Percentiles rank a stretch among this genome's conserved stretches.
phyloP scores from a whole-genome alignment of 92 coral and sea anemone genomes.

The Porites cylindrica region DNA sequence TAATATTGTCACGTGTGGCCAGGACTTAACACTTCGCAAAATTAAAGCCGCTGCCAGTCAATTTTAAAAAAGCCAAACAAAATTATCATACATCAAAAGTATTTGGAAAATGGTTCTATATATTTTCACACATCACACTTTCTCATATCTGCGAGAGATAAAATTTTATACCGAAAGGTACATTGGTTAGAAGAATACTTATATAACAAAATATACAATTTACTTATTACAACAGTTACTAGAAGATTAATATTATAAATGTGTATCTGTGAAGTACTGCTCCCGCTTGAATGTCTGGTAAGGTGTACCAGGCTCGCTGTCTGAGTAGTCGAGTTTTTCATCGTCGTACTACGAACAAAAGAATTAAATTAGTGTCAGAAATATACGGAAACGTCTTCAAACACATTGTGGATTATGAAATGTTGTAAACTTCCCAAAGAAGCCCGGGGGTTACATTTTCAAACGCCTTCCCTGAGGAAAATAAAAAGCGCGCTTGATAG shows the following conservation, averaged over 20 bases:
- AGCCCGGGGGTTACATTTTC: no score
- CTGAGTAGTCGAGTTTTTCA: slow-evolving; percentile 75
- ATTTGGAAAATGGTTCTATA: neutral
- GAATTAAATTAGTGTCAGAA: neutral
- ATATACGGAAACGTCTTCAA: neutral
- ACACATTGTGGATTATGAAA: neutral
- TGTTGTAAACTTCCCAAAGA: no score
- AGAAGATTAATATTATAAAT: slow-evolving; percentile 41
- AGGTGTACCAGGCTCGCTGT: slow-evolving; percentile 79
- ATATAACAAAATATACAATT: neutral
- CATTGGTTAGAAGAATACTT: neutral
- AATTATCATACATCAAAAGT: neutral
- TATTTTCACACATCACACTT: neutral
- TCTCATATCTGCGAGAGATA: neutral
- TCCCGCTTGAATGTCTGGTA: slow-evolving; percentile 76
- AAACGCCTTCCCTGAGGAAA: no score
- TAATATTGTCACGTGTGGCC: no score
- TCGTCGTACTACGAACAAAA: slow-evolving; percentile 71
- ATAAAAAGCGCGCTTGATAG: no score
- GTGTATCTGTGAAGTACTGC: slow-evolving; percentile 87
- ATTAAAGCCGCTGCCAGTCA: no score
- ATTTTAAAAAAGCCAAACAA: no score
- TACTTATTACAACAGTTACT: neutral
- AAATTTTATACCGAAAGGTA: neutral
- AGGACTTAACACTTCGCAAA: no score